These are phyloP conservation scores for Chaetogeoica ovagalla DNA, from an alignment of 2,888 invertebrate species.

Conservation along the genomic window DNA sequence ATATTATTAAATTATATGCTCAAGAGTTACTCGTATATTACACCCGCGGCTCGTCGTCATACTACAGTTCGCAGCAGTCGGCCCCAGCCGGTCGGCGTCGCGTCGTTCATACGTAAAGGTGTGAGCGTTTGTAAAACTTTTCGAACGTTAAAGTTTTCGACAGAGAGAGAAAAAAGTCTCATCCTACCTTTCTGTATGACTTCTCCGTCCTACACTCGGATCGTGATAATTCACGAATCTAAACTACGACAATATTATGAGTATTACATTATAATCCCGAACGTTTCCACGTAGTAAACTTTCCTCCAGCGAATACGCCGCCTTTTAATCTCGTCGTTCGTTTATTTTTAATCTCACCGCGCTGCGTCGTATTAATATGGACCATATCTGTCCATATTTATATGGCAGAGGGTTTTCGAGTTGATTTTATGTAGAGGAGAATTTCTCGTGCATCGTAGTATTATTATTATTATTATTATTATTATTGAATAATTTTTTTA, in stretches of 20 bases:
- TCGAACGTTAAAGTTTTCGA: slow-evolving; percentile 28
- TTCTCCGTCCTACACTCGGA: neutral
- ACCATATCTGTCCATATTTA: neutral
- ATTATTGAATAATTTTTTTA: too few species aligned
- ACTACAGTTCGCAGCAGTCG: too few species aligned
- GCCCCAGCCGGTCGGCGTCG: neutral
- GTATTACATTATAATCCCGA: slow-evolving; percentile 18
- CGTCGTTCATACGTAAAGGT: neutral
- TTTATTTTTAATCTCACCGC: slow-evolving; percentile 11
- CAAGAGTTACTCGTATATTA: neutral
- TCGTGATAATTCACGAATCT: slow-evolving; percentile 21
- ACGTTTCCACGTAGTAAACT: neutral
- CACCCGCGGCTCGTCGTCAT: neutral
- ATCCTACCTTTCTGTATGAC: neutral
- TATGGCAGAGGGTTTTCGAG: too few species aligned
- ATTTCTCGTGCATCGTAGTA: too few species aligned
- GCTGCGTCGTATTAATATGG: neutral
- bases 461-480: too few species aligned
- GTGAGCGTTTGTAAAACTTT: slow-evolving; percentile 39
- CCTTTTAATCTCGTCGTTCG: neutral
- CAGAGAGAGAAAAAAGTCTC: neutral
- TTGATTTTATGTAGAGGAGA: too few species aligned
- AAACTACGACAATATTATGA: slow-evolving; percentile 32
- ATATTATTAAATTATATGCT: slow-evolving; percentile 44
- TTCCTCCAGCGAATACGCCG: neutral